These are phyloP conservation scores for Emberiza fucata DNA, from an alignment of 2,113 vertebrate genomes.

Conservation along the genomic window DNA sequence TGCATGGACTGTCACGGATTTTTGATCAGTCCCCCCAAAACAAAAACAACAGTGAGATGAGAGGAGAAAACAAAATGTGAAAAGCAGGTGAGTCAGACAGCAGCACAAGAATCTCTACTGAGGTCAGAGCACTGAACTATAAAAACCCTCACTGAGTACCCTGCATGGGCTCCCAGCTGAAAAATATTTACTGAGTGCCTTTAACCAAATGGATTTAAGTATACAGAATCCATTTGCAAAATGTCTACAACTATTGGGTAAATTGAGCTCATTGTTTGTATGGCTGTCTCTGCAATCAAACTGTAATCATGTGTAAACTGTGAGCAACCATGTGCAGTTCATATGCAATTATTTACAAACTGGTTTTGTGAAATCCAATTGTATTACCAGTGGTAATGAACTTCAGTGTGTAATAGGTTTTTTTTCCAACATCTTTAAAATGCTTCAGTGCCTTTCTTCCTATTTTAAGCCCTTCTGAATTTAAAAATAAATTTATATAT, in stretches of 20 bases:
- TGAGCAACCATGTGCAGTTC: slow-evolving; percentile 59
- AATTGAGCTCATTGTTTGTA: slow-evolving; percentile 68
- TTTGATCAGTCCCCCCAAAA: not conserved
- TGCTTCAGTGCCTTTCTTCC: not conserved
- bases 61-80: not conserved
- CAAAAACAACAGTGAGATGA: not conserved
- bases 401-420: not conserved
- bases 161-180: slow-evolving; percentile 29
- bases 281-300: slow-evolving; percentile 62
- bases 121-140: not conserved
- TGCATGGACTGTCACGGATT: not conserved
- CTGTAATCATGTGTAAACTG: slow-evolving; percentile 67
- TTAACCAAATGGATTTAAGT: slow-evolving; percentile 51
- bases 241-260: slow-evolving; percentile 55
- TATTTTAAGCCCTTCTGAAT: not conserved
- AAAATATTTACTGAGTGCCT: slow-evolving; percentile 60
- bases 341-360: slow-evolving; percentile 65
- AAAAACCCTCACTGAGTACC: not conserved
- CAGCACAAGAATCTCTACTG: not conserved
- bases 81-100: not conserved
- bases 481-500: not conserved
- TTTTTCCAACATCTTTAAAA: not conserved
- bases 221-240: slow-evolving; percentile 63
- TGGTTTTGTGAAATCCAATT: slow-evolving; percentile 54
- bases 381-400: slow-evolving; percentile 48